These are phyloP conservation scores for Brachystomella parvula DNA, from an alignment of 1,140 invertebrate species.

Conservation along the genomic window DNA sequence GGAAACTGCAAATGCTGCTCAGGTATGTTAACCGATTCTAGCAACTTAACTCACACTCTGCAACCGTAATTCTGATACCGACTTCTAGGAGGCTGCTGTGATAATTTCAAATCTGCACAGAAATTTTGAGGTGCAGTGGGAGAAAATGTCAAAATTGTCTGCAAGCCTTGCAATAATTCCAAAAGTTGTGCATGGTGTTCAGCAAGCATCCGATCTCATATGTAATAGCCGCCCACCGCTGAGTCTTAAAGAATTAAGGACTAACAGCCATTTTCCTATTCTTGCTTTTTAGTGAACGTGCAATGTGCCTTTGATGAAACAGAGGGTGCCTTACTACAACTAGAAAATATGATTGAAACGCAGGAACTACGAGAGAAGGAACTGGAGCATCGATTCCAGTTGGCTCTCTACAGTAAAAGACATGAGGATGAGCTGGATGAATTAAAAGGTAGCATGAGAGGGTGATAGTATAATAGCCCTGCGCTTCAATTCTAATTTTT, in stretches of 20 bases:
- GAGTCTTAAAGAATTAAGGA: not conserved
- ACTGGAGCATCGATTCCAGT: constrained; percentile 54
- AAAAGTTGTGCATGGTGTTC: constrained; percentile 51
- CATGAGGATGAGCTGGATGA: constrained; percentile 53
- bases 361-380: constrained; percentile 55
- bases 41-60: not conserved
- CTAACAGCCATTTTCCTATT: constrained; percentile 3
- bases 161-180: constrained; percentile 50
- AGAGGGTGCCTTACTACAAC: constrained; percentile 51
- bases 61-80: not conserved
- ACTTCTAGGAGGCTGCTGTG: constrained; percentile 47
- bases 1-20: constrained; percentile 53
- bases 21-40: constrained; percentile 39
- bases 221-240: too few relatives aligned
- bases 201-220: constrained; percentile 53
- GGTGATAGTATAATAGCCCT: too few relatives aligned
- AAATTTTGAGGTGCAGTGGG: constrained; percentile 50
- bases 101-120: constrained; percentile 50
- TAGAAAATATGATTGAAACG: constrained; percentile 59
- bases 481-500: too few relatives aligned
- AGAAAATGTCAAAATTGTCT: constrained; percentile 49
- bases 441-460: constrained; percentile 52
- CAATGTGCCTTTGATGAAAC: constrained; percentile 56
- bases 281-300: constrained; percentile 47
- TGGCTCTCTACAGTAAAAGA: constrained; percentile 56